Evolutionary conservation across 2,113 vertebrate genomes (phyloP).

Genomic region (Zosterops pallidus): DNA sequence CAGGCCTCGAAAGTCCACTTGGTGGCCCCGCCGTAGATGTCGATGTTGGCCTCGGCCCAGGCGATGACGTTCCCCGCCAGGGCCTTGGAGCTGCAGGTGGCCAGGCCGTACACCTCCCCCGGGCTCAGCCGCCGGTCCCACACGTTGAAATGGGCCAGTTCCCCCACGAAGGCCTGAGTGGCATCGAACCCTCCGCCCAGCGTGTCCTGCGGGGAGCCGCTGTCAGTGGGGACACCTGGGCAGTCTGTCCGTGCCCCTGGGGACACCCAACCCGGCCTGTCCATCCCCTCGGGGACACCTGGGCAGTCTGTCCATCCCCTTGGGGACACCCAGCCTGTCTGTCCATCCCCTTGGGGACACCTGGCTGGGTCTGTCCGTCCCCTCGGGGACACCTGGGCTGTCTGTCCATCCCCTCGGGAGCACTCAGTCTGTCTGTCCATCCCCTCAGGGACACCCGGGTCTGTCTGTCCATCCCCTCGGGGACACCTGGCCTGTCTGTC

Average conservation of each 20-base stretch:
- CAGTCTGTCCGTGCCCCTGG: too few species aligned
- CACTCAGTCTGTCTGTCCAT: too few species aligned
- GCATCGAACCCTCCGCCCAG: slow-evolving; percentile 94
- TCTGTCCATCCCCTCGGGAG: not conserved
- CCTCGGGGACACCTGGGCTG: fast-evolving
- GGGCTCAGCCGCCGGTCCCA: slow-evolving; percentile 92
- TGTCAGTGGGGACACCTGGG: not conserved
- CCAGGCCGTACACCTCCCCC: slow-evolving; percentile 89
- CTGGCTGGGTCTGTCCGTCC: too few species aligned
- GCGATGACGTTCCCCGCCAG: slow-evolving; percentile 89
- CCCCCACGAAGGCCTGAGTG: slow-evolving; percentile 92
- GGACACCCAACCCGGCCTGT: too few species aligned
- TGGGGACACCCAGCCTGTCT: fast-evolving
- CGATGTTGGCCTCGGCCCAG: slow-evolving; percentile 91
- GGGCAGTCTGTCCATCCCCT: too few species aligned
- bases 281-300: too few species aligned
- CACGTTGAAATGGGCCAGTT: slow-evolving; percentile 93
- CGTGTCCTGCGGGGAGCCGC: slow-evolving; percentile 80
- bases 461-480: not conserved
- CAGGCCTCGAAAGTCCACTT: slow-evolving; percentile 98
- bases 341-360: not conserved
- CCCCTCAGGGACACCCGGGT: fast-evolving
- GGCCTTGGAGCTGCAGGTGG: slow-evolving; percentile 91
- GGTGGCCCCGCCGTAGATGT: slow-evolving; percentile 92
- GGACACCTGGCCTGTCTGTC: too few species aligned